These are phyloP conservation scores for Calonectris borealis DNA, from an alignment of 2,113 vertebrate genomes.

Conservation along the genomic window DNA sequence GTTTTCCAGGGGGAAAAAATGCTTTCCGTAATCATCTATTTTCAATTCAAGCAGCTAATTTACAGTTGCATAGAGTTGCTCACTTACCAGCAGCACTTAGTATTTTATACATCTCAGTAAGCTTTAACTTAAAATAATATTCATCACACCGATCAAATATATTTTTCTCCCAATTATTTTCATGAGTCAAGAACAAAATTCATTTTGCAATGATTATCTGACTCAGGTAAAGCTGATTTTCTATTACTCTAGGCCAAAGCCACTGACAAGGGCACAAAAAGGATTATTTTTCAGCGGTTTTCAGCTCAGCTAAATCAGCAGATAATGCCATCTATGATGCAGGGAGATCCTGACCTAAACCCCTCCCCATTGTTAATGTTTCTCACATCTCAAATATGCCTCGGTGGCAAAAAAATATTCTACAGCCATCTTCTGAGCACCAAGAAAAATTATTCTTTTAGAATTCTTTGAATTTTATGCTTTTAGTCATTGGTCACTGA, in stretches of 20 bases:
- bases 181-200: conserved; percentile 80
- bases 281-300: conserved; percentile 85
- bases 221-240: conserved; percentile 88
- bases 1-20: conserved; percentile 9
- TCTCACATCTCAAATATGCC: conserved; percentile 62
- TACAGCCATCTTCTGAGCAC: neutral
- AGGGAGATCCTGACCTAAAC: conserved; percentile 75
- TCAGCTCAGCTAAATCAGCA: conserved; percentile 81
- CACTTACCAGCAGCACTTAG: conserved; percentile 76
- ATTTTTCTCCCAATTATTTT: conserved; percentile 81
- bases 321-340: conserved; percentile 74
- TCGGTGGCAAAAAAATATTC: conserved; percentile 52
- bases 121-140: conserved; percentile 83
- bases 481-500: neutral
- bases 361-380: conserved; percentile 69
- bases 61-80: conserved; percentile 57
- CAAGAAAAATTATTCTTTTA: neutral
- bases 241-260: conserved; percentile 80
- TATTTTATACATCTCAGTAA: conserved; percentile 71
- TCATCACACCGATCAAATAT: conserved; percentile 77
- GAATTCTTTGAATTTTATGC: neutral
- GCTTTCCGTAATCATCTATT: conserved; percentile 72
- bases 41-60: conserved; percentile 75
- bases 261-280: conserved; percentile 84
- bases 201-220: conserved; percentile 94